Conservation (phyloP, 1,140 invertebrate species). For the Drosophila arizonae region DNA sequence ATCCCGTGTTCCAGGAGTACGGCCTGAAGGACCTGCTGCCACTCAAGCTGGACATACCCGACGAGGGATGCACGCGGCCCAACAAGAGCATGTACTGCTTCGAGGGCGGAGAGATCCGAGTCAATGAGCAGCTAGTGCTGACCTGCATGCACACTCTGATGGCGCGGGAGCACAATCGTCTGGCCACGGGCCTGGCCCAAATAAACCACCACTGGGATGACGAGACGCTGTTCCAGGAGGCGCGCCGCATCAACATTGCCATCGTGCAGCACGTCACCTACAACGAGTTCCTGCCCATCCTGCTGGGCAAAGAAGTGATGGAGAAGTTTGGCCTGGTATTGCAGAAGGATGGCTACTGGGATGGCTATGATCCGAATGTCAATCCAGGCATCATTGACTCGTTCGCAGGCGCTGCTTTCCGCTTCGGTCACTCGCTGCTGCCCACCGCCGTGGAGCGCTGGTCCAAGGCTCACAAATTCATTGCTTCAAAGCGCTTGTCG, state of each 20-base stretch:
- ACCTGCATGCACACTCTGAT: constrained; percentile 95
- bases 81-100: constrained; percentile 95
- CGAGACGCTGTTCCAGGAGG: constrained; percentile 96
- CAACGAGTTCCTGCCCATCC: constrained; percentile 96
- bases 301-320: constrained; percentile 96
- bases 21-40: constrained; percentile 94
- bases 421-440: constrained; percentile 94
- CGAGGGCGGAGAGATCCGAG: constrained; percentile 95
- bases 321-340: constrained; percentile 93
- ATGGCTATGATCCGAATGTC: constrained; percentile 92
- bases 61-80: constrained; percentile 95
- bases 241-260: constrained; percentile 93
- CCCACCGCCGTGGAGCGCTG: constrained; percentile 95
- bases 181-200: constrained; percentile 89
- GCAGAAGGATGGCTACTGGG: constrained; percentile 94
- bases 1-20: constrained; percentile 93
- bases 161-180: constrained; percentile 93
- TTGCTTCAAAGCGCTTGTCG: constrained; percentile 94
- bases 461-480: constrained; percentile 96
- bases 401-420: constrained; percentile 94
- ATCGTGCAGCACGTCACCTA: constrained; percentile 96
- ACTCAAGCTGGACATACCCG: constrained; percentile 94
- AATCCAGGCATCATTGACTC: constrained; percentile 94
- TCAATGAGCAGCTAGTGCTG: constrained; percentile 95
- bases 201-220: constrained; percentile 98